phyloP scores from a whole-genome alignment of 1,140 invertebrate genomes.

The Latrodectus geometricus region DNA sequence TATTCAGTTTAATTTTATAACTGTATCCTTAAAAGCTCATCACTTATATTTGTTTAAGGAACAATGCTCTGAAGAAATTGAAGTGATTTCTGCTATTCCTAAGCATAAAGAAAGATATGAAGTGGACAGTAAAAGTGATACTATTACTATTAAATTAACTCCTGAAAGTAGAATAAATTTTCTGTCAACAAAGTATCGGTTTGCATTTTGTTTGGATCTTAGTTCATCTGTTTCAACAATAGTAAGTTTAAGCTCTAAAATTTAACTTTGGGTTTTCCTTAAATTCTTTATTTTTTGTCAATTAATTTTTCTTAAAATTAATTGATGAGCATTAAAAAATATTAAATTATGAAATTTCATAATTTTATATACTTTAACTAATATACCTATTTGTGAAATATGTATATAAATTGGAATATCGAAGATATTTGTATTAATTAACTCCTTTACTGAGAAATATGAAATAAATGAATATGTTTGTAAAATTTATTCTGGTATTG shows the following conservation, averaged over 20 bases:
- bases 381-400: background rate
- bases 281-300: background rate
- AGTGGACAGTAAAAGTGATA: constrained; percentile 17
- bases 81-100: constrained; percentile 77
- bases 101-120: constrained; percentile 64
- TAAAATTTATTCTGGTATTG: background rate
- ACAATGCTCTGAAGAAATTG: constrained; percentile 71
- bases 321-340: background rate
- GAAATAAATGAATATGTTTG: background rate
- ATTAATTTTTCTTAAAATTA: background rate
- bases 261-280: background rate
- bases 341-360: background rate
- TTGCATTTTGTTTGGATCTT: constrained; percentile 84
- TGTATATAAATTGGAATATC: background rate
- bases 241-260: constrained; percentile 68
- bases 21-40: background rate
- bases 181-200: constrained; percentile 75
- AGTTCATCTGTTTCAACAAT: constrained; percentile 83
- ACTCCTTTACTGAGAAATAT: background rate
- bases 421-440: background rate
- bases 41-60: constrained; percentile 64
- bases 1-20: constrained; percentile 4
- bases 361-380: too few relatives aligned
- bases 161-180: constrained; percentile 72
- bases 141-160: constrained; percentile 69